These are phyloP conservation scores for Platysternon megacephalum DNA, from an alignment of 2,113 vertebrate species.

Conservation along the genomic window DNA sequence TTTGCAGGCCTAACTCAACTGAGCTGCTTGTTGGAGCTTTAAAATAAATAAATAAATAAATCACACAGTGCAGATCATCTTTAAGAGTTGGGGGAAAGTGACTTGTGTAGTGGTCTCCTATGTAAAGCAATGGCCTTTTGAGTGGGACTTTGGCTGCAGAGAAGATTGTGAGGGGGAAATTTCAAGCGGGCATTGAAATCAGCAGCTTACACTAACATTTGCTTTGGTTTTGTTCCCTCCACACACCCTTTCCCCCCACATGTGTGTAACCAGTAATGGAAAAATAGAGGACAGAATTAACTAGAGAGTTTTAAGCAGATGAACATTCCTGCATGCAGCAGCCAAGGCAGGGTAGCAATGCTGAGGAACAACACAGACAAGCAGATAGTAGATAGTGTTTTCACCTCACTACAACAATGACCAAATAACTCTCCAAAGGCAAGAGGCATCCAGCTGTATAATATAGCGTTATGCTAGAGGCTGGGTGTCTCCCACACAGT, in stretches of 20 bases:
- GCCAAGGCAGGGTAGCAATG: not conserved
- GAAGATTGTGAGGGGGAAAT: not conserved
- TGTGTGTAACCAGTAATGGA: not conserved
- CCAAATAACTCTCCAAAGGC: not conserved
- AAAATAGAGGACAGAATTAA: not conserved
- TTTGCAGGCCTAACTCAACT: too few species aligned
- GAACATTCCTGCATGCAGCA: not conserved
- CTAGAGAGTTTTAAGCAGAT: not conserved
- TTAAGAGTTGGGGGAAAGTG: not conserved
- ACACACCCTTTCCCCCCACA: not conserved
- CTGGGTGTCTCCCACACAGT: not conserved
- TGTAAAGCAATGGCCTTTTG: not conserved
- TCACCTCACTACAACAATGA: not conserved
- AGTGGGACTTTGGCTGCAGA: not conserved
- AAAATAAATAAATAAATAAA: too few species aligned
- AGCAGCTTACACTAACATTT: not conserved
- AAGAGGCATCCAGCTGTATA: not conserved
- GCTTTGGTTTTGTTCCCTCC: not conserved
- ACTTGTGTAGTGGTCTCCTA: not conserved
- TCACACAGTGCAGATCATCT: too few species aligned
- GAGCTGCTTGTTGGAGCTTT: too few species aligned
- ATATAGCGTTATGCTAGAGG: not conserved
- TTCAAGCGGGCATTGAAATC: not conserved
- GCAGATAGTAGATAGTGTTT: too few species aligned
- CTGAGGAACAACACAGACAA: not conserved